phyloP scores from a whole-genome alignment of 1,140 invertebrate species.

The Papilio dardanus region DNA sequence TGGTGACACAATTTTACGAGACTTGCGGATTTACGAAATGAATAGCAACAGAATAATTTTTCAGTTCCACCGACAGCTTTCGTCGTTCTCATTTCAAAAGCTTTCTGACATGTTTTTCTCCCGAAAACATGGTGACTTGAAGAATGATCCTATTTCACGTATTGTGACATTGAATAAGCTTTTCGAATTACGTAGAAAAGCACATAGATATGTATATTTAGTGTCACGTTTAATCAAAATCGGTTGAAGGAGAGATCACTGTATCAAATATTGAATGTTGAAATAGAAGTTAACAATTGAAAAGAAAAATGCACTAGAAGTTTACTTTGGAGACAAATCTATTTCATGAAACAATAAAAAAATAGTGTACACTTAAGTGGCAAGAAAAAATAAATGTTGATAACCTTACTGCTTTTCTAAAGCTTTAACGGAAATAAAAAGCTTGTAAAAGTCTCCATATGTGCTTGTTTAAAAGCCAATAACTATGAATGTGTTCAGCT shows the following conservation, averaged over 20 bases:
- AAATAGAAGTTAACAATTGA: too few species aligned
- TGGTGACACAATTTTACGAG: neutral
- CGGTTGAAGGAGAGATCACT: too few species aligned
- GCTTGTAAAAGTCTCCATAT: neutral
- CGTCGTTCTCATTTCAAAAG: constrained; percentile 36
- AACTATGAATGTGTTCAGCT: neutral
- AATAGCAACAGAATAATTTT: constrained; percentile 37
- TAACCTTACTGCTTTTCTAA: neutral
- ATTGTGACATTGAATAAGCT: neutral
- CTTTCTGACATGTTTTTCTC: constrained; percentile 39
- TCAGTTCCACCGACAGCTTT: constrained; percentile 21
- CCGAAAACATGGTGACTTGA: constrained; percentile 39
- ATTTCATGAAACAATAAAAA: too few species aligned
- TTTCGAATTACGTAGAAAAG: neutral
- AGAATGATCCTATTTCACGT: constrained; percentile 14
- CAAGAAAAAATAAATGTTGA: neutral
- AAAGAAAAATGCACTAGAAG: too few species aligned
- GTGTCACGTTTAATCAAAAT: too few species aligned
- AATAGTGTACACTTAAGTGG: too few species aligned
- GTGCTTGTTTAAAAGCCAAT: constrained; percentile 9
- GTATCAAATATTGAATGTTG: too few species aligned
- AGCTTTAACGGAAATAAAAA: neutral
- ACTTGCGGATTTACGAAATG: constrained; percentile 20
- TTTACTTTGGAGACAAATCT: too few species aligned
- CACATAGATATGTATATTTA: neutral